A percentile compares a stretch with the other conserved stretches of the same genome.
Evolutionary conservation across 2,888 invertebrate genomes (phyloP).

Genomic region (Asteroscopus sphinx): DNA sequence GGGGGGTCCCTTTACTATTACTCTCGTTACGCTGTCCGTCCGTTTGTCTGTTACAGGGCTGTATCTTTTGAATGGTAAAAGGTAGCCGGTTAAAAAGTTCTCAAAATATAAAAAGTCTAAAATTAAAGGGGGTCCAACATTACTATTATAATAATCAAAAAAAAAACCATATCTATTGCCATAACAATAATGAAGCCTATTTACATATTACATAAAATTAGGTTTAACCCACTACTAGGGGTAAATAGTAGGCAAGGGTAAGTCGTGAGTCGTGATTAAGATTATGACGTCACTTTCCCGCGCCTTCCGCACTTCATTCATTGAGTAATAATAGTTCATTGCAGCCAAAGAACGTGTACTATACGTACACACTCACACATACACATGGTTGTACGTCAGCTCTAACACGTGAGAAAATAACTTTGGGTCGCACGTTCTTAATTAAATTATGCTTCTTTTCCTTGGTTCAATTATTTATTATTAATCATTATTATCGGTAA

Average conservation of each 20-base stretch:
- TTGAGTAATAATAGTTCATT: conserved; percentile 51
- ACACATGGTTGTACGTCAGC: conserved; percentile 14
- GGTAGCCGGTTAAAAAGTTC: too few relatives aligned
- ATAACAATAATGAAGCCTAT: conserved; percentile 11
- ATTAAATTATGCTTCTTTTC: conserved; percentile 24
- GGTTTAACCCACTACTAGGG: conserved; percentile 43
- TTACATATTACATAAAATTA: conserved; percentile 26
- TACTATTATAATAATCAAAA: too few relatives aligned
- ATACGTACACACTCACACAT: conserved; percentile 16
- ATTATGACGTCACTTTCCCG: conserved; percentile 56
- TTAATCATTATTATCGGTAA: neutral
- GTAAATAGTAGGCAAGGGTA: too few relatives aligned
- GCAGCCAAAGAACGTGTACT: conserved; percentile 29
- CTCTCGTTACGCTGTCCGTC: too few relatives aligned
- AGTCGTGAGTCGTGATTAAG: conserved; percentile 49
- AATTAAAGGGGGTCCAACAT: too few relatives aligned
- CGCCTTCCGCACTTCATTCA: conserved; percentile 70
- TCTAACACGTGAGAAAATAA: conserved; percentile 38
- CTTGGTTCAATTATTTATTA: neutral
- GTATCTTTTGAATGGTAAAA: too few relatives aligned
- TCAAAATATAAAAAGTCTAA: too few relatives aligned
- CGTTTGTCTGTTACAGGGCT: too few relatives aligned
- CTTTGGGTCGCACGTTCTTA: conserved; percentile 41
- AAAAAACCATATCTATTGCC: neutral
- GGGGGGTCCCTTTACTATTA: too few relatives aligned